Evolutionary conservation across 2,888 invertebrate genomes (phyloP), one percentile per base, ranked within the genome.

Genomic region (Melanophora roralis): DNA sequence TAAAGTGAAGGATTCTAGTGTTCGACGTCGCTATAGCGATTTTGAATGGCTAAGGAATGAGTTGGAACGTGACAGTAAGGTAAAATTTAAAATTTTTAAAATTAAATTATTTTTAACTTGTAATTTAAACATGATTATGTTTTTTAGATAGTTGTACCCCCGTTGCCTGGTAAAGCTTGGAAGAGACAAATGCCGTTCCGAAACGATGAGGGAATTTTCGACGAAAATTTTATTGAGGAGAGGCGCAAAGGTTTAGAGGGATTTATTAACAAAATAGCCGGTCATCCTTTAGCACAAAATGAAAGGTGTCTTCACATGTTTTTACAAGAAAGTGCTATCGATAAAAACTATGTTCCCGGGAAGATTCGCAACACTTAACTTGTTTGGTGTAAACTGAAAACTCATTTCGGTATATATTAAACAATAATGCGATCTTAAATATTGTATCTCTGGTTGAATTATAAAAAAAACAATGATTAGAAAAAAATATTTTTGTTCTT

Each of bases 41-140:
- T 99, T 99, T 91, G 99, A 99, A 91, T 99, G 99, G 99, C 92
- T 99, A 82, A 94, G 99, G 91, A 98, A 96, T 89, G 99, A 99
- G 92, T 91, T 99, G 87, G 99, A 99, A 92, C 93, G 99, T 90
- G 99, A 99, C 90, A 99, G 98, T 91, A 99, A 99, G 93, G 97
- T 97, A 90, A 90, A 89, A 45, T 55, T 27, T 53, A 2, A 8
- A 14, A 32, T 27, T 40, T 14, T 19, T 45, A 36, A 32, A 43
- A 27, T 27, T 6, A 27, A 27, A 27, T 6, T 6, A 27, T 27
- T 27, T 27, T 27, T 27, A 6, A 27, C 27, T 27, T 3, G 6
- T 27, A 19, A 14, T 8, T 16, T 32, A 47, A 12, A 5, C 12
- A 19, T 47, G 27, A 40, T 43, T 51, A n/a, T n/a, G n/a, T n/a